Conservation (phyloP, 2,888 invertebrate genomes). For the Eilema caniola region DNA sequence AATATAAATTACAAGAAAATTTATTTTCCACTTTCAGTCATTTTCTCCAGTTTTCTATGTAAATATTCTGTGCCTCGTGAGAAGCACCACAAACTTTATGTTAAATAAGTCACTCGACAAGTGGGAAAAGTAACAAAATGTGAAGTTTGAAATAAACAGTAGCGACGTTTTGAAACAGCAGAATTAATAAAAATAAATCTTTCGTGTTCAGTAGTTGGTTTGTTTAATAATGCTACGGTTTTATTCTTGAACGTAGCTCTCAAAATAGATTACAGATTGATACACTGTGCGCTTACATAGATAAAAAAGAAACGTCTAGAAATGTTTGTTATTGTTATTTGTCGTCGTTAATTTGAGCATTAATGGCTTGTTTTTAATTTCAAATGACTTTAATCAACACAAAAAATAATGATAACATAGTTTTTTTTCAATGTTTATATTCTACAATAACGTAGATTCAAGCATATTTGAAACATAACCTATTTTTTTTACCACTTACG, state of each 20-base stretch:
- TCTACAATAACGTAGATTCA: neutral
- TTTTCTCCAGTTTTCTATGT: constrained; percentile 74
- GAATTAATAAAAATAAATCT: constrained; percentile 40
- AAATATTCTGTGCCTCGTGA: constrained; percentile 68
- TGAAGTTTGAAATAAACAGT: constrained; percentile 52
- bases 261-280: constrained; percentile 38
- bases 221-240: constrained; percentile 26
- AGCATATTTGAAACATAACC: too few relatives aligned
- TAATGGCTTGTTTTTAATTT: neutral
- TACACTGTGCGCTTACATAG: constrained; percentile 16
- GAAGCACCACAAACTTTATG: constrained; percentile 71
- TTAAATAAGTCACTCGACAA: constrained; percentile 72
- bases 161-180: constrained; percentile 29
- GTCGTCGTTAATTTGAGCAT: constrained; percentile 9
- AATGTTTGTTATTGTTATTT: constrained; percentile 14
- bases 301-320: constrained; percentile 24
- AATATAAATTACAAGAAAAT: constrained; percentile 79
- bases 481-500: too few relatives aligned
- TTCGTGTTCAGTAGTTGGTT: constrained; percentile 28
- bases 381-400: neutral
- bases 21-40: constrained; percentile 73
- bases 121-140: constrained; percentile 55
- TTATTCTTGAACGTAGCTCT: constrained; percentile 21
- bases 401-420: neutral
- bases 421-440: neutral